Conservation (phyloP, 2,888 invertebrate species). For the Dolichopus griseipennis region DNA sequence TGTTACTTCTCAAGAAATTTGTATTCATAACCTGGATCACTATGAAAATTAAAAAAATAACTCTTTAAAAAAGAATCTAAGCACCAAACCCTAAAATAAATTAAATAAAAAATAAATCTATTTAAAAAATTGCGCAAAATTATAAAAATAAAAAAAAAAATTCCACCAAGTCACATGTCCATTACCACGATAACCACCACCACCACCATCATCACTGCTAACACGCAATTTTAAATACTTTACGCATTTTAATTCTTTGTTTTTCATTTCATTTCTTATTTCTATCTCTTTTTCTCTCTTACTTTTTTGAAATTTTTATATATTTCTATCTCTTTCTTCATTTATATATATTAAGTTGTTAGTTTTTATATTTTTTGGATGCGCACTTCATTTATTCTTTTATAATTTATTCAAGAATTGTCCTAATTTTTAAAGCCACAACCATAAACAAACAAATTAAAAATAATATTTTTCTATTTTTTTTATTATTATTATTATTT, state of each 20-base stretch:
- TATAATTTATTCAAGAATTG: constrained; percentile 3
- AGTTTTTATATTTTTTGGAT: too few relatives aligned
- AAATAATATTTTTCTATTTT: too few relatives aligned
- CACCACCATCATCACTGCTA: too few relatives aligned
- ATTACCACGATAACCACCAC: neutral
- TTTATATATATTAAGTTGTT: too few relatives aligned
- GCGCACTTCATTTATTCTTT: too few relatives aligned
- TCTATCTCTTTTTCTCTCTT: too few relatives aligned
- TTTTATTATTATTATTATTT: too few relatives aligned
- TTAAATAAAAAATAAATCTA: neutral
- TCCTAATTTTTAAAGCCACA: neutral
- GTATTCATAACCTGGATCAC: constrained; percentile 3
- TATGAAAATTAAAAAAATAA: neutral
- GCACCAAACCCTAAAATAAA: neutral
- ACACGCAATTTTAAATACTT: too few relatives aligned
- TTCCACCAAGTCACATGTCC: neutral
- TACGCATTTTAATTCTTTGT: too few relatives aligned
- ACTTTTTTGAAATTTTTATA: too few relatives aligned
- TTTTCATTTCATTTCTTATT: too few relatives aligned
- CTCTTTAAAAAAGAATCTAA: neutral
- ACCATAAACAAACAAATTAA: neutral
- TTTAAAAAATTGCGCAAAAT: neutral
- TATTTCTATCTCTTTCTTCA: too few relatives aligned
- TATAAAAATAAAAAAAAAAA: neutral
- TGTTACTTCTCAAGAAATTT: neutral